A percentile compares a stretch with the other conserved stretches of the same genome.
These are phyloP conservation scores for Amazona vittata DNA, from an alignment of 2,113 vertebrate genomes.

Conservation along the genomic window DNA sequence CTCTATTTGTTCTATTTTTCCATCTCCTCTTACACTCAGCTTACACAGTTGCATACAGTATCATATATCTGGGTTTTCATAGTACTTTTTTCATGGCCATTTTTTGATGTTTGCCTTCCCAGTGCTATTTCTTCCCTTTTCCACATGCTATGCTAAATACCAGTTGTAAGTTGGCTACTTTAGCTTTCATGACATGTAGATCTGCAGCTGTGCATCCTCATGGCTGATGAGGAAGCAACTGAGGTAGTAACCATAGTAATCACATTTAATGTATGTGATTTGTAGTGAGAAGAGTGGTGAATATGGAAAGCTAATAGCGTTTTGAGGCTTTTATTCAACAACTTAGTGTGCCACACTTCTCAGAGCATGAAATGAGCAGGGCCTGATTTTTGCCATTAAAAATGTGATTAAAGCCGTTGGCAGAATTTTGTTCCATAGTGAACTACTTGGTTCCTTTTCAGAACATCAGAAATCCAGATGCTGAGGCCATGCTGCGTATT, in stretches of 20 bases:
- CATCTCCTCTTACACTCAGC: not conserved
- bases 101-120: not conserved
- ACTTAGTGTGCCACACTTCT: not conserved
- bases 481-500: not conserved
- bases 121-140: not conserved
- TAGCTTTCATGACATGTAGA: not conserved
- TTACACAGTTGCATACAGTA: no score
- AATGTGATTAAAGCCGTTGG: not conserved
- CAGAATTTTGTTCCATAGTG: not conserved
- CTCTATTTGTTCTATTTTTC: not conserved
- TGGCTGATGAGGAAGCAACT: not conserved
- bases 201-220: not conserved
- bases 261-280: not conserved
- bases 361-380: not conserved
- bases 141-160: not conserved
- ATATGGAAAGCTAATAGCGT: not conserved
- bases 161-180: not conserved
- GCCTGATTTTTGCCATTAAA: not conserved
- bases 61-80: accelerated
- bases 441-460: not conserved
- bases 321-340: not conserved
- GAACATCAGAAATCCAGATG: not conserved
- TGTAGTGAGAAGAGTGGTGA: not conserved
- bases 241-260: not conserved
- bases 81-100: not conserved